Evolutionary conservation across 2,888 invertebrate genomes (phyloP), one percentile per base, ranked within the genome.

Genomic region (Hermaeophaga mercurialis): DNA sequence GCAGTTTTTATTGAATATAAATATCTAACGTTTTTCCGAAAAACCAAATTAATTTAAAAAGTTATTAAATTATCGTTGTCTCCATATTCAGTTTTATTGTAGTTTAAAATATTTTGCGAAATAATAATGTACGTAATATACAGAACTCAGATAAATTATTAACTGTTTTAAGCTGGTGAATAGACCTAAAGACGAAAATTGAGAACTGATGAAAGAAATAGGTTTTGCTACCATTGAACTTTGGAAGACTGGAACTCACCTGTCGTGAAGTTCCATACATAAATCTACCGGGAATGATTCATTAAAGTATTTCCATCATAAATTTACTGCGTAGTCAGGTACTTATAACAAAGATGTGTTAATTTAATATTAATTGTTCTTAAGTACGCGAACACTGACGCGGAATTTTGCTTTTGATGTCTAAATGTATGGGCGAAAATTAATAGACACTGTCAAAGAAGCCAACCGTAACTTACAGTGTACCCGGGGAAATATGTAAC

Each of bases 341-440:
- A 48, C 48, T 48, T 22, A 34, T 15, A 48, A 38, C 48, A 26
- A 38, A 48, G 48, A 38, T 9, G 39, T 26, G 38, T 38, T 48
- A 48, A 48, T 48, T 48, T 38, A 48, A 48, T 48, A 48, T 48
- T 48, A 48, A 48, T 48, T 48, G 48, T 48, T 38, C 38, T 28
- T 38, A 48, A 48, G 48, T 38, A 48, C 48, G 39, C 15, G 38
- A 48, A 48, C 38, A 39, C 48, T 26, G 36, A 38, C 19, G 38
- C 15, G 48, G 48, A 48, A 48, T 48, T 48, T 48, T 48, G 48
- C 26, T 38, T 38, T 39, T 48, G 48, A 48, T 48, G 48, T 48
- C n/a, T 28, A 24, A 45, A 18, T 45, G 38, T 38, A 48, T 48
- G 38, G 38, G 48, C 28, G 48, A 48, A 28, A 48, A 48, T 48